Conservation (phyloP, 2,888 invertebrate species). For the Leptarthrus brevirostris region DNA sequence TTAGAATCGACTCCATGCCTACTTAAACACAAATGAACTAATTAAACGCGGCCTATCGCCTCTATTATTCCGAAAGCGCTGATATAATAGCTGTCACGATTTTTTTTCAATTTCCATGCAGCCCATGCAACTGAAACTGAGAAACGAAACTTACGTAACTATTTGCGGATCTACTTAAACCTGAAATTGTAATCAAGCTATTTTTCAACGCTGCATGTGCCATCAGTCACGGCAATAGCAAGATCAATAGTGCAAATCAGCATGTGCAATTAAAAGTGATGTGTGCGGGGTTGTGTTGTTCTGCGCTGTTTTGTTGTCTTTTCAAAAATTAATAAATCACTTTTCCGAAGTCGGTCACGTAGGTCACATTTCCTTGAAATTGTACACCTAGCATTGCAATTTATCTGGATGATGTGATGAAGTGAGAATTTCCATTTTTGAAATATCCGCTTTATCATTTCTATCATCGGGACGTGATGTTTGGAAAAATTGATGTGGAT, state of each 20-base stretch:
- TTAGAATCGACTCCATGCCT: no score
- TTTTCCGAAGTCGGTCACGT: conserved; percentile 16
- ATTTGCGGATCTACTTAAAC: neutral
- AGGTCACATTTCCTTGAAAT: conserved; percentile 31
- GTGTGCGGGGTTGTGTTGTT: neutral
- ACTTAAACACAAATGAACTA: no score
- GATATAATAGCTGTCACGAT: conserved; percentile 32
- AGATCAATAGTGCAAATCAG: neutral
- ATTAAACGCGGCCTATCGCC: no score
- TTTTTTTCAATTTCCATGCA: neutral
- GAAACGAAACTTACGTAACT: conserved; percentile 14
- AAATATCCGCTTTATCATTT: neutral
- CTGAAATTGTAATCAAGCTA: conserved; percentile 2
- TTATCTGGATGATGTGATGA: conserved; percentile 16
- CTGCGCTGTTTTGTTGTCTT: neutral
- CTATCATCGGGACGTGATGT: no score
- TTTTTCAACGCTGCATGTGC: conserved; percentile 3
- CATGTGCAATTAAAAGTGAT: neutral
- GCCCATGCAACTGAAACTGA: neutral
- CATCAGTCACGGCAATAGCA: neutral
- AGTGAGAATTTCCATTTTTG: conserved; percentile 4
- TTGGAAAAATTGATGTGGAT: no score
- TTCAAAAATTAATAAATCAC: conserved; percentile 16
- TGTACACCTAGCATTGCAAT: neutral
- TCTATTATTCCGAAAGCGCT: neutral